These are phyloP conservation scores for Ameiurus melas DNA, from an alignment of 2,113 vertebrate genomes.

Conservation along the genomic window DNA sequence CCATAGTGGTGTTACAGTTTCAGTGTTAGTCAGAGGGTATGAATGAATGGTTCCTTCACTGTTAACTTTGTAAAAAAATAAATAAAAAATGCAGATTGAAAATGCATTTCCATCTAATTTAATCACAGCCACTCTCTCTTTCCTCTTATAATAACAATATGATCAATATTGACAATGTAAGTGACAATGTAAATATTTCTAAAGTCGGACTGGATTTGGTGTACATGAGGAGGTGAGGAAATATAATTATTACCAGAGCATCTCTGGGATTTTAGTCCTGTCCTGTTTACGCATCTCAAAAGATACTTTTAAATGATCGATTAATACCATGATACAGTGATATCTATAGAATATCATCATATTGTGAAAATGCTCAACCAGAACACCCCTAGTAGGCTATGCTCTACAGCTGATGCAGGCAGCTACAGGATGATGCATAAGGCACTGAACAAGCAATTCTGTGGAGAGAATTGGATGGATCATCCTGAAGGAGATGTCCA, in stretches of 20 bases:
- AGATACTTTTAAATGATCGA: background rate
- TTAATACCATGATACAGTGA: background rate
- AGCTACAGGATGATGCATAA: background rate
- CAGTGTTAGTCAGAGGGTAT: background rate
- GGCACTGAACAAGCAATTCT: background rate
- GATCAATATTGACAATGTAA: no score
- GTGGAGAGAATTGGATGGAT: background rate
- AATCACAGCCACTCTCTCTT: background rate
- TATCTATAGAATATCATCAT: background rate
- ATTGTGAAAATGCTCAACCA: background rate
- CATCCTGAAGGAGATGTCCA: background rate
- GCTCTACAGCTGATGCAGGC: no score
- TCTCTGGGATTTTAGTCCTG: background rate
- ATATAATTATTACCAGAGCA: no score
- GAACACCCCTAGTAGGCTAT: background rate
- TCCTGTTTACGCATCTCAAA: background rate
- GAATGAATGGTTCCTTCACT: background rate
- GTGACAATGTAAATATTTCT: background rate
- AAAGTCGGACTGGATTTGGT: background rate
- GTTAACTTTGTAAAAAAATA: no score
- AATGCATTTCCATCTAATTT: background rate
- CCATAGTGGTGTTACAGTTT: background rate
- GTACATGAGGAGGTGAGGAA: background rate
- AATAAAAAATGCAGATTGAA: background rate
- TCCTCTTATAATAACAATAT: background rate